Base-by-base conservation (phyloP, 1,140 invertebrate species). In the Ips nitidus region DNA sequence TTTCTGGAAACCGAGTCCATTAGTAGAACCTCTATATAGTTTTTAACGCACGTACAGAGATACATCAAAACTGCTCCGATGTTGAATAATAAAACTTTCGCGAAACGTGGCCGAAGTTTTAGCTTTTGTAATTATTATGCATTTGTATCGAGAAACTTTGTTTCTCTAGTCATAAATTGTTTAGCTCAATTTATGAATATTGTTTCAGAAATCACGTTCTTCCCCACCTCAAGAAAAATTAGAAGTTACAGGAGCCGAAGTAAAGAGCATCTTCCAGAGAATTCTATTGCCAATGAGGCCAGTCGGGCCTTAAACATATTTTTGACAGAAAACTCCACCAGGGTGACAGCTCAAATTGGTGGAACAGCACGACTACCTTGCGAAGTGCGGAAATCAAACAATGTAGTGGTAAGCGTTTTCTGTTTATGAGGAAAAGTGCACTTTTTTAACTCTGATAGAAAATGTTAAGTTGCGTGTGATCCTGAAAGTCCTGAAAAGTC, bases 311-410 rank as follows among this genome's bases (percentile, higher is more conserved):
- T 22, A 22, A 22, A 22, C 22, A 22, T 22, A 22, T 22, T 85
- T 66, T 76, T 79, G 42, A 85, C 84, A 8, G 80, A 80, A 72
- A 85, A 85, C 71, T 84, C 82, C n/a, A 83, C 84, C 45, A 83
- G 86, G 45, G 85, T 90, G 45, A 83, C 86, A 36, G 88, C 88
- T 7, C 89, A 90, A 79, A 88, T 85, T 69, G 89, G 88, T 58
- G 87, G 88, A 52, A 88, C 87, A 8, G 88, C 89, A 52, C 86
- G 85, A 70, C 80, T 91, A 47, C 89, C 89, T 39, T 90, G 89
- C 79, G 85, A 87, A 73, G 85, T 90, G 47, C 84, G 83, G 75
- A 87, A 89, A 73, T 83, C 86, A 58, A 86, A 86, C 22, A 87
- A 86, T 67, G 89, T 88, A 74, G 88, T 88, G 75, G 89, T 90